Conservation (phyloP, 2,797 vertebrate species). For the Hippocampus kuda region DNA sequence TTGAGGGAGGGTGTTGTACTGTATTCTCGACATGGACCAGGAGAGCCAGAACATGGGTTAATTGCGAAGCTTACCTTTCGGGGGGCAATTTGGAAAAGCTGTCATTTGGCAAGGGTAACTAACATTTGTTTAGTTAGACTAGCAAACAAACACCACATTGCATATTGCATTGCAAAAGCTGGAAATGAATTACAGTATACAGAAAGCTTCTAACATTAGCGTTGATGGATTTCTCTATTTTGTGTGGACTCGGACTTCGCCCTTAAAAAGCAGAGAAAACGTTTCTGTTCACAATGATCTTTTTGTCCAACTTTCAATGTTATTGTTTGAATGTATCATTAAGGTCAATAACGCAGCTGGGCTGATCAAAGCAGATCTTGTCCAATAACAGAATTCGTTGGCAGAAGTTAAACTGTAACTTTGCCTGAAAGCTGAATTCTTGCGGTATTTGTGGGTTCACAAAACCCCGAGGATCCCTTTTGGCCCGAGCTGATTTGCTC, state of each 20-base stretch:
- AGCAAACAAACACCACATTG: neutral
- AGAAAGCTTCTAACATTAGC: too few species aligned
- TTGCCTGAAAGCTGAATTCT: too few species aligned
- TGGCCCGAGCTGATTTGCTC: too few species aligned
- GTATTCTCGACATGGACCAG: slow-evolving; percentile 25
- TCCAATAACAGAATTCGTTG: neutral
- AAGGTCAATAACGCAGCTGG: neutral
- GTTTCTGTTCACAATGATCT: neutral
- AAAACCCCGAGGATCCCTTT: too few species aligned
- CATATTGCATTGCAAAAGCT: neutral
- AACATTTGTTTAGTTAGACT: neutral
- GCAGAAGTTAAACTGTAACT: neutral
- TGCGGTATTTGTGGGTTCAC: too few species aligned
- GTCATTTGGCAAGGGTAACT: slow-evolving; percentile 11
- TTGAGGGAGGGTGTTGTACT: slow-evolving; percentile 30
- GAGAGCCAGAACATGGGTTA: slow-evolving; percentile 36
- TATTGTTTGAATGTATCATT: neutral
- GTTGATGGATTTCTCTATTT: neutral
- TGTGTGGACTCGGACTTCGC: too few species aligned
- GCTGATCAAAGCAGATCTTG: neutral
- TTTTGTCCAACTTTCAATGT: neutral
- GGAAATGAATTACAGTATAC: neutral
- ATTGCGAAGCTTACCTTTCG: slow-evolving; percentile 44
- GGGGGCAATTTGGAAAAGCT: slow-evolving; percentile 31
- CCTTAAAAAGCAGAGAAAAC: neutral